A percentile compares a stretch with the other conserved stretches of the same genome.
Conservation (phyloP, 2,888 invertebrate genomes). For the Agrochola circellaris region DNA sequence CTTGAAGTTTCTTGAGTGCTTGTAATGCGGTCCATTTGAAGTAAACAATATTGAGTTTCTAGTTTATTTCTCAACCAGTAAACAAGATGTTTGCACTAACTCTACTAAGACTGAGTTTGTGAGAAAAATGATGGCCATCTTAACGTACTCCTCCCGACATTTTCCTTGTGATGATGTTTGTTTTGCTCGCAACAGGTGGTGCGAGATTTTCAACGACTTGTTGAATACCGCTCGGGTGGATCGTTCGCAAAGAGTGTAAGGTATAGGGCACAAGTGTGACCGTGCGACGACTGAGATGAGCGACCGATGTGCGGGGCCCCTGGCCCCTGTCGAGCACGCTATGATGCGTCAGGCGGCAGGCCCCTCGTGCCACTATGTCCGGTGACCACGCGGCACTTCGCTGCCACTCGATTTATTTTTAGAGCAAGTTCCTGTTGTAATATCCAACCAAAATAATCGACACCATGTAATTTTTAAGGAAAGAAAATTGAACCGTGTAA, state of each 20-base stretch:
- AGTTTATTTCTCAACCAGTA: slow-evolving; percentile 34
- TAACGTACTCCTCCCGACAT: slow-evolving; percentile 31
- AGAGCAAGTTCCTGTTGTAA: slow-evolving; percentile 69
- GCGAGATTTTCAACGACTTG: slow-evolving; percentile 52
- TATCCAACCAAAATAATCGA: slow-evolving; percentile 55
- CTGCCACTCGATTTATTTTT: slow-evolving; percentile 73
- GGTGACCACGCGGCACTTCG: slow-evolving; percentile 66
- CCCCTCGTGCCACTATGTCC: slow-evolving; percentile 67
- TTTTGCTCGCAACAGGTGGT: slow-evolving; percentile 52
- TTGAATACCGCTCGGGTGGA: slow-evolving; percentile 44
- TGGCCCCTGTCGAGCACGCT: slow-evolving; percentile 61
- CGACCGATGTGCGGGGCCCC: slow-evolving; percentile 51
- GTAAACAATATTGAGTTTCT: slow-evolving; percentile 45
- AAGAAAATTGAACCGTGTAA: slow-evolving; percentile 73
- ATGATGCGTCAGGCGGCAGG: slow-evolving; percentile 45
- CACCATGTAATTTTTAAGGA: slow-evolving; percentile 61
- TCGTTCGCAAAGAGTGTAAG: slow-evolving; percentile 23
- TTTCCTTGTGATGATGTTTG: slow-evolving; percentile 41
- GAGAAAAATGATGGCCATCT: slow-evolving; percentile 39
- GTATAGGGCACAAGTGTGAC: slow-evolving; percentile 22
- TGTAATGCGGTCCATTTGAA: slow-evolving; percentile 41
- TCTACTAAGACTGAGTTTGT: slow-evolving; percentile 9
- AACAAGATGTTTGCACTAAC: slow-evolving; percentile 17
- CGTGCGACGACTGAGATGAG: slow-evolving; percentile 1
- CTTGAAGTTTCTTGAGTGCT: slow-evolving; percentile 16